Percentiles rank a stretch among this genome's conserved stretches.
phyloP scores from a whole-genome alignment of 2,113 vertebrate genomes.

The Trematomus loennbergii region DNA sequence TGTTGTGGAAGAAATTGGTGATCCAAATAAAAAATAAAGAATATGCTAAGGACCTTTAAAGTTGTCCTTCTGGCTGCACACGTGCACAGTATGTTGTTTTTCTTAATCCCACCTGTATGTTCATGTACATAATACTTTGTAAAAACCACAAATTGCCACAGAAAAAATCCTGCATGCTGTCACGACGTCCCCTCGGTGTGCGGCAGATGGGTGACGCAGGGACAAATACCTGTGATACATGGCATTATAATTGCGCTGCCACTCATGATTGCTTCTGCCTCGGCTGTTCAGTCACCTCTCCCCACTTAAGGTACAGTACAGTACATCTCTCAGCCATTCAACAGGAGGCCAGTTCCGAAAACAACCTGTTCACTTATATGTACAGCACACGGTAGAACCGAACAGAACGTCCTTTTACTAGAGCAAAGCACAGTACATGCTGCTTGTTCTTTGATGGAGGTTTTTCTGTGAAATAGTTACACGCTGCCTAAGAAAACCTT shows the following conservation, averaged over 20 bases:
- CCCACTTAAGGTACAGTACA: slow-evolving; percentile 6
- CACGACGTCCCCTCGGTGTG: neutral
- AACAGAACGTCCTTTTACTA: slow-evolving; percentile 29
- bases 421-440: neutral
- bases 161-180: slow-evolving; percentile 1
- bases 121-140: neutral
- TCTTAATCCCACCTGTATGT: neutral
- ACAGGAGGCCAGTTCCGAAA: slow-evolving; percentile 34
- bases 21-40: neutral
- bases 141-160: neutral
- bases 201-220: slow-evolving; percentile 25
- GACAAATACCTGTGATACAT: slow-evolving; percentile 26
- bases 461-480: slow-evolving; percentile 7
- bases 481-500: neutral
- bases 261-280: slow-evolving; percentile 7
- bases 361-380: slow-evolving; percentile 5
- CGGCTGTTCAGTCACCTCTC: slow-evolving; percentile 26
- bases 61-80: neutral
- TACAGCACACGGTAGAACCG: neutral
- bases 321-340: slow-evolving; percentile 17
- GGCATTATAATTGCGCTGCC: slow-evolving; percentile 9
- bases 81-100: neutral
- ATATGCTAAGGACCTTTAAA: neutral
- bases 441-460: slow-evolving; percentile 18
- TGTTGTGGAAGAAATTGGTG: too few species aligned